A percentile compares a stretch with the other conserved stretches of the same genome.
phyloP scores from a whole-genome alignment of 1,140 invertebrate genomes.

The Brachionus calyciflorus region DNA sequence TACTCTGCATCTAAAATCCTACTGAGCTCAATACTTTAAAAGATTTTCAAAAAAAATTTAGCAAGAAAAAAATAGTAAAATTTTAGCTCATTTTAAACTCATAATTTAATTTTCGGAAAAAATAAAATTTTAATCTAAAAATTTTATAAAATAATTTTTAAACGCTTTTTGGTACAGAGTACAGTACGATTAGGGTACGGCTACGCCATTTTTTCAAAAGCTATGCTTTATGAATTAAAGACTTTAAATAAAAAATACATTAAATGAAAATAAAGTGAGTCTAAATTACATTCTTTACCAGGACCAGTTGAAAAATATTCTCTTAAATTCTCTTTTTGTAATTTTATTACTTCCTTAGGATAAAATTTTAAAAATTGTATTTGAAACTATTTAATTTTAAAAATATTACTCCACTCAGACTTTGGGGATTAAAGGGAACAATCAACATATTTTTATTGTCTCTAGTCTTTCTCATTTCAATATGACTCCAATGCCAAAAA shows the following conservation, averaged over 20 bases:
- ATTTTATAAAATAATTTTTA: too few relatives aligned
- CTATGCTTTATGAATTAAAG: too few relatives aligned
- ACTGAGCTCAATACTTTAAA: too few relatives aligned
- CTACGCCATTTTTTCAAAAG: too few relatives aligned
- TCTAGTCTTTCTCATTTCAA: constrained; percentile 15
- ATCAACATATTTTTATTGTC: constrained; percentile 5
- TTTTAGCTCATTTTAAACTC: too few relatives aligned
- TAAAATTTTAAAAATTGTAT: neutral
- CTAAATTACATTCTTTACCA: constrained; percentile 6
- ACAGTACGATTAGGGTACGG: too few relatives aligned
- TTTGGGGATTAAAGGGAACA: constrained; percentile 38
- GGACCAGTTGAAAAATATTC: constrained; percentile 11
- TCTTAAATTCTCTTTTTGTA: neutral
- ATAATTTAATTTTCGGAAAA: too few relatives aligned
- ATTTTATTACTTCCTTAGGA: constrained; percentile 9
- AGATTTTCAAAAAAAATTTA: too few relatives aligned
- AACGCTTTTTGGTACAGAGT: too few relatives aligned
- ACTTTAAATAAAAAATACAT: constrained; percentile 1
- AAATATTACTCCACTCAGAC: neutral
- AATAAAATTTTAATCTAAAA: too few relatives aligned
- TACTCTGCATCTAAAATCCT: too few relatives aligned
- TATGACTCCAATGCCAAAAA: constrained; percentile 26
- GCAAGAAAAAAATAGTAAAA: too few relatives aligned
- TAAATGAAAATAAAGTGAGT: constrained; percentile 13
- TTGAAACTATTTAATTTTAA: neutral